Conservation (phyloP, 92 coral and sea anemone species). For the Zoanthus gigantus region DNA sequence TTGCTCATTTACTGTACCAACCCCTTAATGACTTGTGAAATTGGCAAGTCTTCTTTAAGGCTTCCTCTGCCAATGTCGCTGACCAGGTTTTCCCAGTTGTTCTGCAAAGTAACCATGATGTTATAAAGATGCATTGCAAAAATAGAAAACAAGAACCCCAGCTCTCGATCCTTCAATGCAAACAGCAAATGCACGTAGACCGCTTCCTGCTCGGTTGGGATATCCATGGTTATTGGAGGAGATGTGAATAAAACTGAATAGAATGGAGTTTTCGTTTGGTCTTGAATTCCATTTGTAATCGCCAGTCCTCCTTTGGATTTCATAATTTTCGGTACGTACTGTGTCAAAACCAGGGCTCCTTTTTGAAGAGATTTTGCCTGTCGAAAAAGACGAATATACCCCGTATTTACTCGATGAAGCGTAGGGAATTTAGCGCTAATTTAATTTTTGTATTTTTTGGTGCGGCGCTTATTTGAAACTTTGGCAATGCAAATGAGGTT, state of each 20-base stretch:
- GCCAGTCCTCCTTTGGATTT: background rate
- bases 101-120: slow-evolving; percentile 35
- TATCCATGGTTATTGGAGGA: slow-evolving; percentile 47
- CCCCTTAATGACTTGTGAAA: slow-evolving; percentile 42
- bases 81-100: slow-evolving; percentile 53
- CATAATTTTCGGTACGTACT: background rate
- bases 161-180: slow-evolving; percentile 62
- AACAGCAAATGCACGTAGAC: slow-evolving; percentile 54
- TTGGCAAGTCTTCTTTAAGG: slow-evolving; percentile 47
- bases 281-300: slow-evolving; percentile 1
- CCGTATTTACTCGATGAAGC: no score
- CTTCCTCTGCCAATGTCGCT: slow-evolving; percentile 49
- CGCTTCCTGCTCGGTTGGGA: slow-evolving; percentile 57
- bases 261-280: background rate
- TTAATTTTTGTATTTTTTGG: no score
- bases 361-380: slow-evolving; percentile 19
- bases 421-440: no score
- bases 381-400: background rate
- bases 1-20: background rate
- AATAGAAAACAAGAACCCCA: slow-evolving; percentile 46
- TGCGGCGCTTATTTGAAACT: no score
- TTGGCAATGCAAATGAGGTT: no score
- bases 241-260: slow-evolving; percentile 12
- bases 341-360: background rate
- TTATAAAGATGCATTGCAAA: slow-evolving; percentile 56